These are phyloP conservation scores for Drosophila varians DNA, from an alignment of 1,140 invertebrate species.

Conservation along the genomic window DNA sequence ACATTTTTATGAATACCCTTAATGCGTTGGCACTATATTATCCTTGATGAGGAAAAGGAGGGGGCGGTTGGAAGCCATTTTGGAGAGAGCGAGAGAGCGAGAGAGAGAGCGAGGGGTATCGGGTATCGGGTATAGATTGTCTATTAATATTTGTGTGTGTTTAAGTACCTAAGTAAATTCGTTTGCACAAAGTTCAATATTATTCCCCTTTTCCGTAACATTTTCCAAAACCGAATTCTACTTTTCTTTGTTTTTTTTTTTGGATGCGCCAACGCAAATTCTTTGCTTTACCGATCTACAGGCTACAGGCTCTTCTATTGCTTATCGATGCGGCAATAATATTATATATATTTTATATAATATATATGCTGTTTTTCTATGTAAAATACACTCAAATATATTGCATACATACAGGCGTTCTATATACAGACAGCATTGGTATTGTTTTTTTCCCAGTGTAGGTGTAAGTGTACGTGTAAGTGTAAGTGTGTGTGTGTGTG, in stretches of 20 bases:
- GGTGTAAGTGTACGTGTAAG: conserved; percentile 1
- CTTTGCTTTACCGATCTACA: conserved; percentile 21
- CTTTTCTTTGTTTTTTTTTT: too few relatives aligned
- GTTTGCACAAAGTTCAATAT: conserved; percentile 55
- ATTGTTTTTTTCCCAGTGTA: conserved; percentile 5
- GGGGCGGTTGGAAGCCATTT: conserved; percentile 25
- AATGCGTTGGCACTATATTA: conserved; percentile 36
- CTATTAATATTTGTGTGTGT: conserved; percentile 37
- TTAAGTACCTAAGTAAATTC: conserved; percentile 75
- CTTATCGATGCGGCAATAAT: conserved; percentile 16
- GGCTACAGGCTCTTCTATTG: conserved; percentile 60
- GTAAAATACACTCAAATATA: conserved; percentile 51
- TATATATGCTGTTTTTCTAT: conserved; percentile 40
- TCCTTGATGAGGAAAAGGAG: too few relatives aligned
- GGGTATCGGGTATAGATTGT: conserved; percentile 12
- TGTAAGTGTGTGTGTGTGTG: conserved; percentile 12
- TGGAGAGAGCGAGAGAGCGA: conserved; percentile 31
- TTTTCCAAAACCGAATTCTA: neutral
- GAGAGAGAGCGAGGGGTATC: neutral
- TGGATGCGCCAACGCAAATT: conserved; percentile 3
- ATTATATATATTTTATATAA: neutral
- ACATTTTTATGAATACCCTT: conserved; percentile 26
- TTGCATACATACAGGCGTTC: conserved; percentile 45
- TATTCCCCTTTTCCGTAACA: conserved; percentile 6
- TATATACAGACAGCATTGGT: conserved; percentile 47